Evolutionary conservation across 2,888 invertebrate species (phyloP).

Genomic region (Elgonia sp.): DNA sequence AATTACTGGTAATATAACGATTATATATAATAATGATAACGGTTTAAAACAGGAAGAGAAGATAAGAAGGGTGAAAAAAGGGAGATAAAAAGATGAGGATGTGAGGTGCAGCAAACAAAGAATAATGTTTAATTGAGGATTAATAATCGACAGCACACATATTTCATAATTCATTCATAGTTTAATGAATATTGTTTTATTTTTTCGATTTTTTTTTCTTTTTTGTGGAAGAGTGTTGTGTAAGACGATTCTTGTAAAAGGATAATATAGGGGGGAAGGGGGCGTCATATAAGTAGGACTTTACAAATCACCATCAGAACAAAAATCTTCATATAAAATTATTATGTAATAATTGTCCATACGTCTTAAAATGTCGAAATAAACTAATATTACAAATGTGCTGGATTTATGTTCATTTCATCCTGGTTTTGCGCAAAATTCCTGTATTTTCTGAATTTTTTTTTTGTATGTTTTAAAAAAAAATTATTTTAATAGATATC

Average conservation of each 20-base stretch:
- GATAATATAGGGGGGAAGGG: constrained; percentile 72
- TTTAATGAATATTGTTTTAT: constrained; percentile 82
- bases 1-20: constrained; percentile 86
- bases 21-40: constrained; percentile 85
- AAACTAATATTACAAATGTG: constrained; percentile 84
- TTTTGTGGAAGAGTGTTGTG: constrained; percentile 83
- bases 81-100: constrained; percentile 9
- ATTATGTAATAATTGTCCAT: constrained; percentile 87
- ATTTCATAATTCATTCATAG: constrained; percentile 85
- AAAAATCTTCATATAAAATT: constrained; percentile 85
- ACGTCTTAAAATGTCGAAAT: constrained; percentile 86
- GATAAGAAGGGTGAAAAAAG: background rate
- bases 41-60: constrained; percentile 76
- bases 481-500: too few species aligned
- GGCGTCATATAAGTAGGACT: constrained; percentile 74
- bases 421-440: background rate
- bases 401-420: background rate
- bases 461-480: too few species aligned
- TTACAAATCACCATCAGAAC: constrained; percentile 83
- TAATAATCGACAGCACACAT: constrained; percentile 83
- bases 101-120: constrained; percentile 66
- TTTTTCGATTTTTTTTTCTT: too few species aligned
- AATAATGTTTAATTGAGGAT: constrained; percentile 84
- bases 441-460: too few species aligned
- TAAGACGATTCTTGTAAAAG: constrained; percentile 81